Evolutionary conservation across 2,888 invertebrate species (phyloP).

Genomic region (Chesias legatella): DNA sequence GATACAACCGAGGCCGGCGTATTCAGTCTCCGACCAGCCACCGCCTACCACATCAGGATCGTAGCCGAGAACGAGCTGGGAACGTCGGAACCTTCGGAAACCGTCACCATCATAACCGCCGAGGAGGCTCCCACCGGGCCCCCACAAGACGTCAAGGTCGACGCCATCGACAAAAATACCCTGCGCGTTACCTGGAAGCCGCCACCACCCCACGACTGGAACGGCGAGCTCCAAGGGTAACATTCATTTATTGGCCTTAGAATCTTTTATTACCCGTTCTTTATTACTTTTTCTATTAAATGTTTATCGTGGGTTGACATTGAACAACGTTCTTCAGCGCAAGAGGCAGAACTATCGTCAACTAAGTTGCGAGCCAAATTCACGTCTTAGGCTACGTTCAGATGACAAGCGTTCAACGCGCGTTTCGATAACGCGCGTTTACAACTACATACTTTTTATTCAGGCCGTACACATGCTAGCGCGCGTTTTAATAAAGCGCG

Average conservation of each 20-base stretch:
- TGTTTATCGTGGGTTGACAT: no score
- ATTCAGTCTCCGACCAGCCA: slow-evolving; percentile 92
- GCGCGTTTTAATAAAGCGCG: no score
- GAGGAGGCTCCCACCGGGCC: slow-evolving; percentile 94
- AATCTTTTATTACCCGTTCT: no score
- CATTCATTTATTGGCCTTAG: background rate
- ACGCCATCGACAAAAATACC: slow-evolving; percentile 92
- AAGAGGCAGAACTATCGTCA: no score
- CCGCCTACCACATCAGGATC: slow-evolving; percentile 95
- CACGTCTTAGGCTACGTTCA: no score
- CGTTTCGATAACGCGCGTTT: no score
- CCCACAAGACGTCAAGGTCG: slow-evolving; percentile 90
- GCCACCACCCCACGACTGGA: slow-evolving; percentile 93
- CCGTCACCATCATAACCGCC: slow-evolving; percentile 96
- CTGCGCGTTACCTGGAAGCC: slow-evolving; percentile 95
- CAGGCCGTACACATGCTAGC: no score
- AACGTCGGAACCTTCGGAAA: slow-evolving; percentile 94
- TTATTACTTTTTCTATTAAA: no score
- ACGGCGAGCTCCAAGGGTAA: slow-evolving; percentile 89
- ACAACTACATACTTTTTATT: no score
- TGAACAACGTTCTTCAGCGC: no score
- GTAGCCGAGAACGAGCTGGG: slow-evolving; percentile 97
- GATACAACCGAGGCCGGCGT: slow-evolving; percentile 94
- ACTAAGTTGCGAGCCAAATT: no score
- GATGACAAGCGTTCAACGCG: no score